These are phyloP conservation scores for Rhadina sibilatrix DNA, from an alignment of 2,113 vertebrate genomes.

Conservation along the genomic window DNA sequence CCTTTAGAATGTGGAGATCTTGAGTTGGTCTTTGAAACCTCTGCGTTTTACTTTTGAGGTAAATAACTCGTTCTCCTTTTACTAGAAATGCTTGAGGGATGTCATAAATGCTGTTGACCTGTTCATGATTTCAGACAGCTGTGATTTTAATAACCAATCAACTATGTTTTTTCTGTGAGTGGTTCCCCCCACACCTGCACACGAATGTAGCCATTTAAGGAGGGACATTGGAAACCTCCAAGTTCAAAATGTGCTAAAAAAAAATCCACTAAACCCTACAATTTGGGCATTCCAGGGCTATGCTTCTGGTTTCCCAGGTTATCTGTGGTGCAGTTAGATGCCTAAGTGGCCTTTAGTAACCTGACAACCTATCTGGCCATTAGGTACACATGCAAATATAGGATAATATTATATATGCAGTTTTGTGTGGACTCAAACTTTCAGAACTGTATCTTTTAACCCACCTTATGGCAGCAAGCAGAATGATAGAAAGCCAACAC, in stretches of 20 bases:
- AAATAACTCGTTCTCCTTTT: background rate
- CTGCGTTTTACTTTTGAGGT: background rate
- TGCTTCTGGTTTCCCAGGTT: background rate
- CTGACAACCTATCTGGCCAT: background rate
- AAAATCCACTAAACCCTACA: rapidly evolving
- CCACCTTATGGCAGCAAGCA: background rate
- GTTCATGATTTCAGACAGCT: background rate
- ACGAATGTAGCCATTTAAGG: background rate
- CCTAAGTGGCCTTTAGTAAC: background rate
- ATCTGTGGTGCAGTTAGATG: background rate
- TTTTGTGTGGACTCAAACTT: background rate
- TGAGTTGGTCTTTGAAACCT: background rate
- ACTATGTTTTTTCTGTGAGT: background rate
- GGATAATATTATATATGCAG: too few relatives aligned
- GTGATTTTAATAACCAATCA: background rate
- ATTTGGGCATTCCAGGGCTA: background rate
- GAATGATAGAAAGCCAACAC: background rate
- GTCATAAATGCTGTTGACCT: background rate
- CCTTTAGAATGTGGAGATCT: background rate
- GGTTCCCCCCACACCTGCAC: background rate
- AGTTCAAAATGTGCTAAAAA: background rate
- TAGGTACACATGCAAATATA: background rate
- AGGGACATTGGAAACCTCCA: background rate
- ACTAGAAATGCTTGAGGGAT: background rate
- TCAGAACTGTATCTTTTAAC: background rate